Evolutionary conservation across 2,113 vertebrate species (phyloP), one percentile per base, ranked within the genome.

Genomic region (Bostrychus sinensis): DNA sequence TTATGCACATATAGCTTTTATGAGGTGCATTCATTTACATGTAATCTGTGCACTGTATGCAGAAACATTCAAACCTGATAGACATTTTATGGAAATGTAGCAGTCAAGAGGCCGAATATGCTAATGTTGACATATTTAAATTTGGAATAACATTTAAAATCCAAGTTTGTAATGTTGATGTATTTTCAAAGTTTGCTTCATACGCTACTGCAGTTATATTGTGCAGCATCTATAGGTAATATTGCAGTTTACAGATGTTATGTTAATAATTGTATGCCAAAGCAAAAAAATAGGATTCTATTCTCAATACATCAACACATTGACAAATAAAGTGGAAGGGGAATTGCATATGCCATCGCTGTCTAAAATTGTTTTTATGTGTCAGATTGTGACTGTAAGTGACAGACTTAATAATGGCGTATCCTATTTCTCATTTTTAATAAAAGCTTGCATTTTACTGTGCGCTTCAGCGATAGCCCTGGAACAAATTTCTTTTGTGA

Each of bases 401-500:
- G 17, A 28, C 48, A 51, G 25, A 5, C 23, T 7, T 12, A n/a
- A 28, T 51, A 51, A 28, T 5, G 7, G 26, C 50, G 46, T 37
- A 32, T 26, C 1, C n/a, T 20, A 45, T n/a, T 20, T 2, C 16
- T 20, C 19, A 51, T 26, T 54, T 56, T 67, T 16, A 70, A 72
- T 54, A 70, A 48, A 69, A 67, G 20, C 51, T 60, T 25, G 39
- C 10, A 22, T 63, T 51, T 14, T 0, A 0, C 42, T 17, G 59
- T 26, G 32, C 30, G 62, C 56, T 50, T 70, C 36, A 28, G 26
- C 56, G 50, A 37, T 14, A 11, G 37, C 45, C 36, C 19, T 7
- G 38, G 10, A 73, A 72, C 62, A 38, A 46, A 80, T 77, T 59
- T 48, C 53, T 38, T 25, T 69, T 59, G 41, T 43, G 22, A 53